phyloP scores from a whole-genome alignment of 2,797 vertebrate genomes.

The Lutjanus campechanus region DNA sequence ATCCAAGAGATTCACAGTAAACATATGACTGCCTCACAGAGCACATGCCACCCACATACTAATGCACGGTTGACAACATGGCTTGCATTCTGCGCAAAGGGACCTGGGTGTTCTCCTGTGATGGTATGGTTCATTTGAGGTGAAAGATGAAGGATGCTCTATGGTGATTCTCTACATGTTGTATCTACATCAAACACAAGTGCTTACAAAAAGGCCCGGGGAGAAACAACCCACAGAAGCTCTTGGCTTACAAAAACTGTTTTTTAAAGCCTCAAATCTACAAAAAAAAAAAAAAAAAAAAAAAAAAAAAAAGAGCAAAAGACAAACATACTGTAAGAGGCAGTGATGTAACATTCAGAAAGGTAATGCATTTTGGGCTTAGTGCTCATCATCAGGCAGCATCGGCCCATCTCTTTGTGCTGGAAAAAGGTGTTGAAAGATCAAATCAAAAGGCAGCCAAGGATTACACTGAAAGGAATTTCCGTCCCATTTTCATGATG shows the following conservation, averaged over 20 bases:
- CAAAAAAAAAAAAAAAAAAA: conserved; percentile 24
- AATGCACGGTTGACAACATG: conserved; percentile 58
- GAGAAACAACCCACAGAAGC: neutral
- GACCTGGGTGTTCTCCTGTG: conserved; percentile 29
- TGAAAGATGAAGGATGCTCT: conserved; percentile 40
- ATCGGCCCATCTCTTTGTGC: conserved; percentile 28
- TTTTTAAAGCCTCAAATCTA: conserved; percentile 22
- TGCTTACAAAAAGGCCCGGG: neutral
- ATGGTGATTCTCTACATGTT: neutral
- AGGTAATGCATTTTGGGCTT: neutral
- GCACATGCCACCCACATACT: conserved; percentile 79
- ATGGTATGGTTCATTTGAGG: conserved; percentile 52
- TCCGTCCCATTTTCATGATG: conserved; percentile 29
- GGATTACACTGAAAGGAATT: conserved; percentile 63
- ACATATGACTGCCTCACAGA: conserved; percentile 77
- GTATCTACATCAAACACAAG: neutral
- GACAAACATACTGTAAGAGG: conserved; percentile 10
- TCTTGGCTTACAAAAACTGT: conserved; percentile 18
- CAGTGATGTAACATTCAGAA: conserved; percentile 10
- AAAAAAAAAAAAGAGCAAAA: neutral
- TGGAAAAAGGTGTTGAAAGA: conserved; percentile 46
- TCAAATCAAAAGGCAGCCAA: conserved; percentile 54
- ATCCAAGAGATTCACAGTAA: conserved; percentile 86
- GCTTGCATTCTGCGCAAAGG: conserved; percentile 30
- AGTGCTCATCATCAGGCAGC: conserved; percentile 21